Evolutionary conservation across 2,888 invertebrate genomes (phyloP), one percentile per base, ranked within the genome.

Genomic region (Metacarcinus magister): DNA sequence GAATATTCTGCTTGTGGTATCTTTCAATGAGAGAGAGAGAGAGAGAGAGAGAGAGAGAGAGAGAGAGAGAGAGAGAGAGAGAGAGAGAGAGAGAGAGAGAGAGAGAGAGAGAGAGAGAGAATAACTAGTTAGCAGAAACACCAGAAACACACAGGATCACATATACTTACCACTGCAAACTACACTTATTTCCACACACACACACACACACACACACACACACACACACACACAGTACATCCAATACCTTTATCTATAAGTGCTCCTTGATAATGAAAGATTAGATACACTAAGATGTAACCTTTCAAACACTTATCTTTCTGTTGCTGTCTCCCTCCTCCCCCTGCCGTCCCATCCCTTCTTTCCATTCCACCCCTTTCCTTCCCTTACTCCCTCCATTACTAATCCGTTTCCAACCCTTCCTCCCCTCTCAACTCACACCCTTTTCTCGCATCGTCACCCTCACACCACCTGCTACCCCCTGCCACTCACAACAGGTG

Each of bases 161-260:
- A 67, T n/a, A 67, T n/a, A 67, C 67, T 23, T n/a, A 67, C 67
- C n/a, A n/a, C n/a, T n/a, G n/a, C n/a, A n/a, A 67, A 19, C 19
- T n/a, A 67, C 67, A 67, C 67, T 23, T n/a, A 67, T n/a, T 23
- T n/a, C 19, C 67, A 67, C 67, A 67, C 67, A 67, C 67, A 67
- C 67, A 67, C 67, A 67, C 67, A 67, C 67, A 67, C 67, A 67
- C 75, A 75, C 75, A 75, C 75, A 75, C 75, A 75, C 75, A 75
- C 75, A 67, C 75, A 75, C 75, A 75, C 75, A 75, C 75, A 75
- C 75, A 75, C 75, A 60, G 48, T 19, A 75, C 75, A n/a, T 4
- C 75, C 28, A 28, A 2, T 28, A 10, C 28, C 75, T 75, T 13
- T 82, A 32, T 32, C 82, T 82, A 7, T 28, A 13, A 82, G 82